Evolutionary conservation across 2,888 invertebrate species (phyloP).

Genomic region (Spodoptera picta): DNA sequence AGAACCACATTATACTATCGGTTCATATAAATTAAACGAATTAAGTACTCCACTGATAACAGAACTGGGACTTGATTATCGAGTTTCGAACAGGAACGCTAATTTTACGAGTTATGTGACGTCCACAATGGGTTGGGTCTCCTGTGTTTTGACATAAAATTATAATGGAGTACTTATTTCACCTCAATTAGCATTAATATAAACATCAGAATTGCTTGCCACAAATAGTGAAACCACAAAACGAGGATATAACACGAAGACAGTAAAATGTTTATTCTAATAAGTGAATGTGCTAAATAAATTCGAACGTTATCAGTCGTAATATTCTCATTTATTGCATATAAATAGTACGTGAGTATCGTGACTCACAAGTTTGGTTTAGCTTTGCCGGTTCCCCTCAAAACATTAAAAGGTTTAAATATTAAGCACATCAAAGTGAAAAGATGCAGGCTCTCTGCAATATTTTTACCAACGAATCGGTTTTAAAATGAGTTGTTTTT

Average conservation of each 20-base stretch:
- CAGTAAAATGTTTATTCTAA: conserved; percentile 28
- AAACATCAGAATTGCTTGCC: conserved; percentile 28
- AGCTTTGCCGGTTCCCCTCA: neutral
- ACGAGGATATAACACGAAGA: conserved; percentile 29
- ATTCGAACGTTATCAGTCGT: conserved; percentile 26
- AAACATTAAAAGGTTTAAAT: conserved; percentile 28
- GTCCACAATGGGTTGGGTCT: conserved; percentile 45
- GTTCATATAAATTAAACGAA: conserved; percentile 67
- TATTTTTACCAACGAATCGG: conserved; percentile 52
- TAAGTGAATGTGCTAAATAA: conserved; percentile 41
- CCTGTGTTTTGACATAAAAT: conserved; percentile 48
- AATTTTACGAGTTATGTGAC: conserved; percentile 49
- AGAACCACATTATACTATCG: conserved; percentile 64
- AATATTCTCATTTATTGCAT: conserved; percentile 35
- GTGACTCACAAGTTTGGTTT: conserved; percentile 30
- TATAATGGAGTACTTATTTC: conserved; percentile 38
- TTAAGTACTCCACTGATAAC: conserved; percentile 65
- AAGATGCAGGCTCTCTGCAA: conserved; percentile 30
- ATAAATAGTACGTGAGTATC: conserved; percentile 24
- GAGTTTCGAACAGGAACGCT: conserved; percentile 56
- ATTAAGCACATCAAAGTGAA: conserved; percentile 45
- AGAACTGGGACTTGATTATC: conserved; percentile 60
- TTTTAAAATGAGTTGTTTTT: conserved; percentile 59
- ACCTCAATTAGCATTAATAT: conserved; percentile 45
- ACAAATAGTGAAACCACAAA: conserved; percentile 28